A percentile compares a stretch with the other conserved stretches of the same genome.
Evolutionary conservation across 2,113 vertebrate genomes (phyloP).

Genomic region (Labeo catla): DNA sequence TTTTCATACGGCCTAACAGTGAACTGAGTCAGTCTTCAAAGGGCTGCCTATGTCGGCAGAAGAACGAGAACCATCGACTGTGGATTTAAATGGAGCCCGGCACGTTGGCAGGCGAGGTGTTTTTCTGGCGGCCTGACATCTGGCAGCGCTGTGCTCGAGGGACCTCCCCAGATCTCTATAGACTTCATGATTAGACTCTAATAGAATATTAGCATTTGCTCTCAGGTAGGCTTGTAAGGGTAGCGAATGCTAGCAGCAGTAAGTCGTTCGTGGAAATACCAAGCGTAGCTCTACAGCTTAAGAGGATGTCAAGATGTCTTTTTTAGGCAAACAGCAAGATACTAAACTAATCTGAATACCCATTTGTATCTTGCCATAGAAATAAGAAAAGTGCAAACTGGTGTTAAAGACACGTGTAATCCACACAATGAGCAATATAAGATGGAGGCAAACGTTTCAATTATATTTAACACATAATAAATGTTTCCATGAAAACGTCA

Average conservation of each 20-base stretch:
- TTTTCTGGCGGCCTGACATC: constrained; percentile 84
- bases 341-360: background rate
- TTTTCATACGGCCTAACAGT: constrained; percentile 57
- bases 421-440: constrained; percentile 2
- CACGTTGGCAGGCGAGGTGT: constrained; percentile 80
- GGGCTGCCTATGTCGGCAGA: constrained; percentile 62
- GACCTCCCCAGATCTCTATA: constrained; percentile 81
- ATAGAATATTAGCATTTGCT: constrained; percentile 89
- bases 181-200: constrained; percentile 84
- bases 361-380: background rate
- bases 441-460: background rate
- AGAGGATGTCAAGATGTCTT: constrained; percentile 1
- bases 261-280: constrained; percentile 62
- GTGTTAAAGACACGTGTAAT: background rate
- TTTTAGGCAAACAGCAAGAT: constrained; percentile 9
- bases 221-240: constrained; percentile 79
- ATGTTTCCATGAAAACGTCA: background rate
- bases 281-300: constrained; percentile 35
- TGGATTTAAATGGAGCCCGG: constrained; percentile 81
- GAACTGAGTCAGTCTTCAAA: constrained; percentile 71
- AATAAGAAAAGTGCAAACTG: constrained; percentile 1
- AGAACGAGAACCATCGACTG: constrained; percentile 67
- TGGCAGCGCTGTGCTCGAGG: constrained; percentile 81
- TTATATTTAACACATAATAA: background rate
- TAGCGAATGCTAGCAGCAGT: constrained; percentile 74